These are phyloP conservation scores for Phainopepla nitens DNA, from an alignment of 2,113 vertebrate species.

Conservation along the genomic window DNA sequence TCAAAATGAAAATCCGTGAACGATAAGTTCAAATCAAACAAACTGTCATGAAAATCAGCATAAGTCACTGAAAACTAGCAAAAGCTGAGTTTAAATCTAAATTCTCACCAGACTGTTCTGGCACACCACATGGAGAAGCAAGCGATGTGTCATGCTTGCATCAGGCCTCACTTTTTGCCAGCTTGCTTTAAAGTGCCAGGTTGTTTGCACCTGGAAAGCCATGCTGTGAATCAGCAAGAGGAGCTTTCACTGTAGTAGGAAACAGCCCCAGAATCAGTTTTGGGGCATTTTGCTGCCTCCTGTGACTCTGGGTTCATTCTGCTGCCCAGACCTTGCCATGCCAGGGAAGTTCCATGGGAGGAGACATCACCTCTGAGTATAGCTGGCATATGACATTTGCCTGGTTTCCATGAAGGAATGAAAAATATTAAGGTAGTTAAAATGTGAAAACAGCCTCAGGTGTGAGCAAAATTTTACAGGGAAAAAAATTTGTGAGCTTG, in stretches of 20 bases:
- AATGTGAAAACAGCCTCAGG: background rate
- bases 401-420: background rate
- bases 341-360: background rate
- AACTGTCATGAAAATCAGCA: background rate
- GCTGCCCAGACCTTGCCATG: background rate
- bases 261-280: background rate
- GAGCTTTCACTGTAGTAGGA: background rate
- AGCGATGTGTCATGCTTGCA: rapidly evolving
- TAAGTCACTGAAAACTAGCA: background rate
- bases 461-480: background rate
- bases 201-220: background rate
- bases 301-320: rapidly evolving
- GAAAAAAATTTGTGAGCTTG: background rate
- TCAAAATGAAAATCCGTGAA: background rate
- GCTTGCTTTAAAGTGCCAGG: background rate
- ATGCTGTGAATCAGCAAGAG: rapidly evolving
- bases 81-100: background rate
- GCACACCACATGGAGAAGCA: background rate
- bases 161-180: background rate
- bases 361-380: background rate
- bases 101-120: background rate
- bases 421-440: background rate
- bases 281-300: background rate
- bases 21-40: background rate
- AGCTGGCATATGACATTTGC: background rate